Conservation (phyloP, 2,888 invertebrate genomes). For the Synanthedon tipuliformis region DNA sequence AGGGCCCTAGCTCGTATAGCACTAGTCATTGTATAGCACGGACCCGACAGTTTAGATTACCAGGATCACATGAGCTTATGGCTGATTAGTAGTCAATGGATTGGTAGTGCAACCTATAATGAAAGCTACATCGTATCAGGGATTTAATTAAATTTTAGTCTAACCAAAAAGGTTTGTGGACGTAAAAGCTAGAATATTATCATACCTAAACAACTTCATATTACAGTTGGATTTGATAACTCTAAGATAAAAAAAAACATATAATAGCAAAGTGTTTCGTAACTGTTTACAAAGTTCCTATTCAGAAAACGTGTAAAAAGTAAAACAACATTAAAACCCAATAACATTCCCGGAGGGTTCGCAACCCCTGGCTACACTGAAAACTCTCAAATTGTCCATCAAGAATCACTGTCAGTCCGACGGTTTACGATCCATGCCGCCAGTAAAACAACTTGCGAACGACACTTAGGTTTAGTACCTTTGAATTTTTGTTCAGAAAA, state of each 20-base stretch:
- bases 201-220: too few species aligned
- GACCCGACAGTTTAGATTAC: conserved; percentile 14
- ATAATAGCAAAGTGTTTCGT: too few species aligned
- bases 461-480: conserved; percentile 52
- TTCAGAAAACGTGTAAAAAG: background rate
- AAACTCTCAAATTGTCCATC: conserved; percentile 67
- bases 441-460: conserved; percentile 59
- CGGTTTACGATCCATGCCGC: conserved; percentile 51
- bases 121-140: background rate
- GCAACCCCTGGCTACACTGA: conserved; percentile 26
- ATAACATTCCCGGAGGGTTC: conserved; percentile 12
- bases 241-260: too few species aligned
- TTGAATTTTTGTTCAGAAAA: conserved; percentile 38
- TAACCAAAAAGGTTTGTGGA: background rate
- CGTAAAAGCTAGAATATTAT: too few species aligned
- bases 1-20: background rate
- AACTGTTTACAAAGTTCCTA: background rate
- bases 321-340: background rate
- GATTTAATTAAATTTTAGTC: background rate
- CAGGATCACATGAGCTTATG: conserved; percentile 28
- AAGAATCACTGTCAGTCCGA: conserved; percentile 52
- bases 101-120: conserved; percentile 13
- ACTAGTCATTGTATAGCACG: too few species aligned
- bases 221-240: too few species aligned
- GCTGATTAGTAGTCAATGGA: conserved; percentile 39